A percentile compares a stretch with the other conserved stretches of the same genome.
These are phyloP conservation scores for Chaetodon auriga DNA, from an alignment of 2,113 vertebrate genomes.

Conservation along the genomic window DNA sequence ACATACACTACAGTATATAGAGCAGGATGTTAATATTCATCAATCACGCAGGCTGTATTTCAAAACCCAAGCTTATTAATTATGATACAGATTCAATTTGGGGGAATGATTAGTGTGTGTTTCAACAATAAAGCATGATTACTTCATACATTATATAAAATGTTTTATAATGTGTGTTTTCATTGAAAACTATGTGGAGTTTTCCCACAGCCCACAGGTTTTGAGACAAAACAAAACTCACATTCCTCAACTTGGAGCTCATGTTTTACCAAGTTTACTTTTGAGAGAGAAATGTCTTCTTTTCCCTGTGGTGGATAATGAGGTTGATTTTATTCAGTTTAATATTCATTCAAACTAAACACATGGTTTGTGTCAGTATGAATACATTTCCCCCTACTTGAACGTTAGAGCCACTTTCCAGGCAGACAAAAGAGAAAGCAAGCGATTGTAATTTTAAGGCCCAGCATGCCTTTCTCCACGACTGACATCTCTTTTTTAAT, in stretches of 20 bases:
- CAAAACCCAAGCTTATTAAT: conserved; percentile 38
- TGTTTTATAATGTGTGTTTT: conserved; percentile 37
- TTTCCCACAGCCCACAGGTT: conserved; percentile 32
- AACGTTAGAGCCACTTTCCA: conserved; percentile 63
- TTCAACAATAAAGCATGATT: conserved; percentile 13
- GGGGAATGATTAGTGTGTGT: conserved; percentile 10
- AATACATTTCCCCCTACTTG: conserved; percentile 70
- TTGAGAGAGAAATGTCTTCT: conserved; percentile 47
- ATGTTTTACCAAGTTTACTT: conserved; percentile 16
- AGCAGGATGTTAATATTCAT: conserved; percentile 50
- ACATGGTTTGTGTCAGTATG: conserved; percentile 64
- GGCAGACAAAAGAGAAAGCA: conserved; percentile 59
- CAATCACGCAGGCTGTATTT: conserved; percentile 33
- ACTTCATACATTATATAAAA: conserved; percentile 30
- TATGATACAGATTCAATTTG: conserved; percentile 40
- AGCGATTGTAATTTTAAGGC: conserved; percentile 65
- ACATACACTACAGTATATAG: conserved; percentile 40
- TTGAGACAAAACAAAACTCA: conserved; percentile 64
- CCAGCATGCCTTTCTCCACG: conserved; percentile 47
- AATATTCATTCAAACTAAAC: conserved; percentile 73
- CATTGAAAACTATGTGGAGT: conserved; percentile 28
- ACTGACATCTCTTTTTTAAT: conserved; percentile 82
- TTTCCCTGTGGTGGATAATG: conserved; percentile 58
- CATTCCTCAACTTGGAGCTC: conserved; percentile 59
- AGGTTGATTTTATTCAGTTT: conserved; percentile 72